Conservation (phyloP, 2,797 vertebrate species). For the Microctenopoma stevenorrisi region DNA sequence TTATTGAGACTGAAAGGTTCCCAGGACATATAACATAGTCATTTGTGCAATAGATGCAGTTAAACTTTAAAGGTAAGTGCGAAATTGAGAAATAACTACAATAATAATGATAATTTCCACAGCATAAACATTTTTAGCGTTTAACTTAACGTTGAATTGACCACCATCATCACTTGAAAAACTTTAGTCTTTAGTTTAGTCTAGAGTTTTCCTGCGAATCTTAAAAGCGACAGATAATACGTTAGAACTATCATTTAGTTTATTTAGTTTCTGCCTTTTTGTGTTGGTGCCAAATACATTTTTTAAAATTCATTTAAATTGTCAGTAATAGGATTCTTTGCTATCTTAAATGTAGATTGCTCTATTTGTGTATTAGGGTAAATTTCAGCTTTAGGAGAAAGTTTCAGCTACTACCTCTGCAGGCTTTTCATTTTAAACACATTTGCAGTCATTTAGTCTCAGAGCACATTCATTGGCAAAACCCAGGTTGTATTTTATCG, state of each 20-base stretch:
- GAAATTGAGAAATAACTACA: slow-evolving; percentile 9
- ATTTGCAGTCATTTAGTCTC: not conserved
- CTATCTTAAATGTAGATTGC: not conserved
- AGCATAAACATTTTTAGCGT: slow-evolving; percentile 27
- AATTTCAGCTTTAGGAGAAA: not conserved
- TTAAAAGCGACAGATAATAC: slow-evolving; percentile 9
- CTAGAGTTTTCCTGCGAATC: slow-evolving; percentile 21
- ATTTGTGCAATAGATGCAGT: slow-evolving; percentile 5
- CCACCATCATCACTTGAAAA: slow-evolving; percentile 20
- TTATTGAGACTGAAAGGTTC: slow-evolving; percentile 20
- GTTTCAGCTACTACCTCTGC: not conserved
- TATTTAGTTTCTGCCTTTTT: not conserved
- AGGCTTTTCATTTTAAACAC: not conserved
- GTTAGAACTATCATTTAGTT: not conserved
- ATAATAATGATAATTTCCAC: not conserved
- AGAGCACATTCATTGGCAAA: not conserved
- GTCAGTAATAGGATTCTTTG: not conserved
- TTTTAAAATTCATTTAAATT: not conserved
- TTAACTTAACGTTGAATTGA: slow-evolving; percentile 22
- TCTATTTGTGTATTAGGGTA: no score
- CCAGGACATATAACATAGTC: not conserved
- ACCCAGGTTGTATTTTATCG: not conserved
- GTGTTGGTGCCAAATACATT: not conserved
- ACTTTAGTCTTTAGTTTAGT: not conserved
- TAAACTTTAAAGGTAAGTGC: slow-evolving; percentile 38